phyloP scores from a whole-genome alignment of 2,113 vertebrate genomes.

The Arvicanthis niloticus region DNA sequence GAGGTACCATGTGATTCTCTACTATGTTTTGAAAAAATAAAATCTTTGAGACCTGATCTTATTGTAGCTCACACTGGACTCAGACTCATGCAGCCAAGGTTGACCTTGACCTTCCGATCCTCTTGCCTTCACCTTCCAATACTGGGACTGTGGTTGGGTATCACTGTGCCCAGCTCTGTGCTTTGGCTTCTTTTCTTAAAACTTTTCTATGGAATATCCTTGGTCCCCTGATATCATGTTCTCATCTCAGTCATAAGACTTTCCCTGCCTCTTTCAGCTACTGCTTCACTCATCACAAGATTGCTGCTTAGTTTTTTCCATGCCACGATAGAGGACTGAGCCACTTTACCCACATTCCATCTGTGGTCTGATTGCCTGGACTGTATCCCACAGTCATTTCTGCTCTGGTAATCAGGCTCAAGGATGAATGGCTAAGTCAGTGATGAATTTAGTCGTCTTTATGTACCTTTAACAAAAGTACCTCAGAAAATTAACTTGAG shows the following conservation, averaged over 20 bases:
- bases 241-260: not conserved
- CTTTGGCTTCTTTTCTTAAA: not conserved
- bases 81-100: not conserved
- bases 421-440: not conserved
- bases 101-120: not conserved
- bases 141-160: not conserved
- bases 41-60: not conserved
- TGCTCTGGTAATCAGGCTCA: not conserved
- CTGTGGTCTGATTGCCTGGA: not conserved
- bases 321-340: too few relatives aligned
- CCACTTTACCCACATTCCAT: not conserved
- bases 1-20: not conserved
- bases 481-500: not conserved
- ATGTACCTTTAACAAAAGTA: not conserved
- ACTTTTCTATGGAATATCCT: not conserved
- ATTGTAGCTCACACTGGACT: not conserved
- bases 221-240: not conserved
- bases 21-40: not conserved
- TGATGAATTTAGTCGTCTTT: not conserved
- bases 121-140: not conserved
- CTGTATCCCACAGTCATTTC: not conserved
- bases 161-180: not conserved
- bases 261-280: not conserved
- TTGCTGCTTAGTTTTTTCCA: not conserved
- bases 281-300: not conserved